Evolutionary conservation across 1,140 invertebrate species (phyloP).

Genomic region (Heliconius hewitsoni): DNA sequence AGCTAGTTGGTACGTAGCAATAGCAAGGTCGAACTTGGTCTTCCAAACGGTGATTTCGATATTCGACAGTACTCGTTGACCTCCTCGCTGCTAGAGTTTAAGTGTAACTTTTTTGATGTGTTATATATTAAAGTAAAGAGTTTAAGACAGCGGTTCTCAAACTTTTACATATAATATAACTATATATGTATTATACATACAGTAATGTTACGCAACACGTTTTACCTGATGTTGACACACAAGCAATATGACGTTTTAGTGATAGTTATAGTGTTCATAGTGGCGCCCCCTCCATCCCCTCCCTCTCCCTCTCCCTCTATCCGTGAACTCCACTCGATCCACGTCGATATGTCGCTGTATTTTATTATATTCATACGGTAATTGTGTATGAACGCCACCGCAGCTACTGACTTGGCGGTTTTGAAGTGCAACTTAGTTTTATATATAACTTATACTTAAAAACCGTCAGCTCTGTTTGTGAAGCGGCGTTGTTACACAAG

Average conservation of each 20-base stretch:
- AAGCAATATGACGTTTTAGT: constrained; percentile 31
- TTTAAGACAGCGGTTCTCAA: constrained; percentile 16
- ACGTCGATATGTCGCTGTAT: not conserved
- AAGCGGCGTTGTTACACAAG: no score
- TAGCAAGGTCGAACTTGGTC: constrained; percentile 5
- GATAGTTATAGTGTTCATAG: constrained; percentile 16
- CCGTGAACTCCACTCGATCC: not conserved
- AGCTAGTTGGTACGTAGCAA: constrained; percentile 9
- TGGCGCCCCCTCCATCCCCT: not conserved
- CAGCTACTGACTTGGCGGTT: no score
- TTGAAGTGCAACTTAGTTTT: no score
- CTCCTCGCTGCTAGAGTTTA: constrained; percentile 13
- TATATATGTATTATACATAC: constrained; percentile 7
- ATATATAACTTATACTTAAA: no score
- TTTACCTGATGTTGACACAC: constrained; percentile 18
- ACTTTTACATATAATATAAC: constrained; percentile 12
- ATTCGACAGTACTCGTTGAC: not conserved
- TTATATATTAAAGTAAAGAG: constrained; percentile 1
- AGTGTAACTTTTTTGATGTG: constrained; percentile 1
- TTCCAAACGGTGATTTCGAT: constrained; percentile 12
- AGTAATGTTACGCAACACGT: not conserved
- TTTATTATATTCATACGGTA: not conserved
- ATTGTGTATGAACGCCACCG: no score
- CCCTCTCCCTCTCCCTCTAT: not conserved
- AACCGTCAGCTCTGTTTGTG: no score